Percentiles rank a stretch among this genome's conserved stretches.
Evolutionary conservation across 2,888 invertebrate species (phyloP).

Genomic region (Eupeodes luniger): DNA sequence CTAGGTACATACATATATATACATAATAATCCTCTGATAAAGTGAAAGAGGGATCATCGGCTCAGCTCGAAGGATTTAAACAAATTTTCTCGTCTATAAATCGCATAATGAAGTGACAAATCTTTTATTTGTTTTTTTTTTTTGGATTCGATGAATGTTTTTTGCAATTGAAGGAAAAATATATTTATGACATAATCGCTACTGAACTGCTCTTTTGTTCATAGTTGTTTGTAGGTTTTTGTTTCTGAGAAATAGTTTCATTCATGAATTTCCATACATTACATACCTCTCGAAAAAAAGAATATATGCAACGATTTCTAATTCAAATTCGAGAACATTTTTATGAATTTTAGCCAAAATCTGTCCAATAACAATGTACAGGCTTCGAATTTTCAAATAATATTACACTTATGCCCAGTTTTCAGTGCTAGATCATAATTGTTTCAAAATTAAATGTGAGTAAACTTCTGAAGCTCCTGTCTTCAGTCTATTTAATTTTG

Average conservation of each 20-base stretch:
- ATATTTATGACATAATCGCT: constrained; percentile 56
- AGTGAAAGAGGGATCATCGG: constrained; percentile 73
- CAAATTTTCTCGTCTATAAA: constrained; percentile 67
- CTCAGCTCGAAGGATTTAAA: constrained; percentile 69
- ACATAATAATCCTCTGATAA: constrained; percentile 60
- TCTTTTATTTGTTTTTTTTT: constrained; percentile 22
- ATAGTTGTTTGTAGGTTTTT: constrained; percentile 31
- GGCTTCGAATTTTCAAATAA: too few relatives aligned
- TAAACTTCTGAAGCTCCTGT: too few relatives aligned
- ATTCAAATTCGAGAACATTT: too few relatives aligned
- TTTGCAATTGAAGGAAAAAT: constrained; percentile 24
- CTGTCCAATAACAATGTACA: too few relatives aligned
- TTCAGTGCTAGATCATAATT: too few relatives aligned
- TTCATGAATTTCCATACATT: not conserved
- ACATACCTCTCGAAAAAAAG: too few relatives aligned
- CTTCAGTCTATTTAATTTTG: too few relatives aligned
- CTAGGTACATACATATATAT: too few relatives aligned
- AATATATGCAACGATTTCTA: too few relatives aligned
- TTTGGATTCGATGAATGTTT: constrained; percentile 14
- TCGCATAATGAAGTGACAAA: constrained; percentile 72
- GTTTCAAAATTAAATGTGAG: too few relatives aligned
- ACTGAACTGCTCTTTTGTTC: constrained; percentile 56
- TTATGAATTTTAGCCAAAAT: too few relatives aligned
- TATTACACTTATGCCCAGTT: too few relatives aligned
- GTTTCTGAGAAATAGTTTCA: not conserved